A percentile compares a stretch with the other conserved stretches of the same genome.
phyloP scores from a whole-genome alignment of 2,113 vertebrate species.

The Cheirogaleus medius region DNA sequence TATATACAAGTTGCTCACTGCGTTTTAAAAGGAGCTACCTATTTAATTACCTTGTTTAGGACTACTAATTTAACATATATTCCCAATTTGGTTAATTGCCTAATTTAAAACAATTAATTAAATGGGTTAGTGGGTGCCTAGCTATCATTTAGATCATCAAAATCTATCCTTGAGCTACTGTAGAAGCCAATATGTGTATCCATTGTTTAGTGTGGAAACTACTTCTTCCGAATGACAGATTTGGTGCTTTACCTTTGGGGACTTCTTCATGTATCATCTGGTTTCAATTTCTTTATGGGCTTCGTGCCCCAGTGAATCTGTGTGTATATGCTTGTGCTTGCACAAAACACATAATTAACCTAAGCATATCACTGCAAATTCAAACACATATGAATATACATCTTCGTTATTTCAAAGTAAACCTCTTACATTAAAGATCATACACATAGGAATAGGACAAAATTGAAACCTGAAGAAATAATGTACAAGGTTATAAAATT shows the following conservation, averaged over 20 bases:
- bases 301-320: neutral
- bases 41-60: neutral
- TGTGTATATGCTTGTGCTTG: neutral
- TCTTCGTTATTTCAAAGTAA: neutral
- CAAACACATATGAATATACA: neutral
- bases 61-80: neutral
- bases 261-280: conserved; percentile 26
- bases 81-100: neutral
- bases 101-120: neutral
- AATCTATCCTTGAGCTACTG: neutral
- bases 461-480: conserved; percentile 1
- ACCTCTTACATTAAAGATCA: neutral
- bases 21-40: neutral
- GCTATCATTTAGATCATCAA: neutral
- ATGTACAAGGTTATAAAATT: neutral
- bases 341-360: neutral
- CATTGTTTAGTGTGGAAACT: neutral
- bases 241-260: neutral
- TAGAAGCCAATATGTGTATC: neutral
- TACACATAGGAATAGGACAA: neutral
- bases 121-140: neutral
- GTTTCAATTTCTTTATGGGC: conserved; percentile 35
- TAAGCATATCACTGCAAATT: neutral
- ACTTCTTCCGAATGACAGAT: conserved; percentile 33
- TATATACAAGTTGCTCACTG: neutral